Evolutionary conservation across 2,888 invertebrate species (phyloP), one percentile per base, ranked within the genome.

Genomic region (Sesamia inferens): DNA sequence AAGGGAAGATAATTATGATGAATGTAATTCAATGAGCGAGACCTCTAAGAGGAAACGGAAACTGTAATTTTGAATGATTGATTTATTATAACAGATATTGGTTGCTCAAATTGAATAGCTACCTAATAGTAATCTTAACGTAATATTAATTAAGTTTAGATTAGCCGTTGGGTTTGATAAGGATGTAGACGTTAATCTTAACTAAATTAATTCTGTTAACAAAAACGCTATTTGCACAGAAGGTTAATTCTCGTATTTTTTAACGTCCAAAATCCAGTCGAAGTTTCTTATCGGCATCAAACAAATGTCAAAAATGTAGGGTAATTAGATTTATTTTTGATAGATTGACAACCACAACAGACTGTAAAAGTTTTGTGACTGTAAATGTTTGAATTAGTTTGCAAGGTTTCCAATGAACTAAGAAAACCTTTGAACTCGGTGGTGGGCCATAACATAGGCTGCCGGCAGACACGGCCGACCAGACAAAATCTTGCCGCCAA

Each of bases 71-170:
- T 10, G 8, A 54, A 16, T 31, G 13, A 55, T 55, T 63, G 5
- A 51, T 64, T 55, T 13, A 31, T 14, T 14, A 31, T 14, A 22
- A 58, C 13, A 11, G 2, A 47, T 5, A 68, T 13, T 54, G 8
- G n/a, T 51, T 47, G 47, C 10, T 54, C 0, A 61, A 24, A 62
- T 42, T 68, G n/a, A 13, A 6, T 3, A 61, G 22, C 24, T 39
- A 19, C 8, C 19, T 8, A 61, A 68, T 48, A 3, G n/a, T 47
- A 74, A 74, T 24, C 16, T 24, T 19, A 51, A 62, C 24, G 8
- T 44, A 16, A 74, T 14, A 74, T 39, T 74, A 62, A 75, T 57
- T 57, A 31, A 10, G 19, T 48, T 31, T 14, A 31, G 39, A 62
- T 48, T 74, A 62, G 19, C 42, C 8, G 48, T n/a, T 48, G 55